phyloP scores from a whole-genome alignment of 2,888 invertebrate genomes.

The Drosophila eohydei region DNA sequence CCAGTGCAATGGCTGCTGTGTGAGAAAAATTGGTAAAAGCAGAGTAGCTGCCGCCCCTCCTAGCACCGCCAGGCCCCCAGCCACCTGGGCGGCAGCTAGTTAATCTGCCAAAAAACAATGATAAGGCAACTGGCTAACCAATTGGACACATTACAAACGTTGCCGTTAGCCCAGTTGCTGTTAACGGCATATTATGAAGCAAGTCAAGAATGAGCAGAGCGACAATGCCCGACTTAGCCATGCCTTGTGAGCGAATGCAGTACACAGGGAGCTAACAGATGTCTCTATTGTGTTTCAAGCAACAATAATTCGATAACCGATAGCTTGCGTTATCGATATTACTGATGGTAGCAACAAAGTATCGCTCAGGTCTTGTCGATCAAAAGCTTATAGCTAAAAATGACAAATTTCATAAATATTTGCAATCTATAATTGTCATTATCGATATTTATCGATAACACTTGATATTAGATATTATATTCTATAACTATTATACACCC shows the following conservation, averaged over 20 bases:
- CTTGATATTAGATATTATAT: not conserved
- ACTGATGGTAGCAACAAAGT: not conserved
- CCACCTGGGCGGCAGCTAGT: constrained; percentile 29
- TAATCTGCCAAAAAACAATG: constrained; percentile 49
- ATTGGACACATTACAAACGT: constrained; percentile 70
- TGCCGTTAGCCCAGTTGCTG: constrained; percentile 64
- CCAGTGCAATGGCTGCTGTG: constrained; percentile 42
- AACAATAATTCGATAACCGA: no score
- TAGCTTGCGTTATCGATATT: not conserved
- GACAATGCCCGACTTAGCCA: not conserved
- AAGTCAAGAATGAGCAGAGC: constrained; percentile 7
- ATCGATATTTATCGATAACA: not conserved
- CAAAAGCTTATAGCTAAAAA: not conserved
- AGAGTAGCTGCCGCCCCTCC: constrained; percentile 28
- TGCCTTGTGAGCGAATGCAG: not conserved
- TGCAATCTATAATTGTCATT: not conserved
- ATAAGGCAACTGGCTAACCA: constrained; percentile 53
- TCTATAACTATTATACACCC: not conserved
- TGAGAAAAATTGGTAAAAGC: constrained; percentile 56
- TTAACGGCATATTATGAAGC: constrained; percentile 64
- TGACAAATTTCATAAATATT: not conserved
- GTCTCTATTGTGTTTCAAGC: not conserved
- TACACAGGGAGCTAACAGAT: not conserved
- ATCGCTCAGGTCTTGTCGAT: no score
- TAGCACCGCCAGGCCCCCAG: not conserved